Evolutionary conservation across 2,888 invertebrate genomes (phyloP).

Genomic region (Agrotis puta): DNA sequence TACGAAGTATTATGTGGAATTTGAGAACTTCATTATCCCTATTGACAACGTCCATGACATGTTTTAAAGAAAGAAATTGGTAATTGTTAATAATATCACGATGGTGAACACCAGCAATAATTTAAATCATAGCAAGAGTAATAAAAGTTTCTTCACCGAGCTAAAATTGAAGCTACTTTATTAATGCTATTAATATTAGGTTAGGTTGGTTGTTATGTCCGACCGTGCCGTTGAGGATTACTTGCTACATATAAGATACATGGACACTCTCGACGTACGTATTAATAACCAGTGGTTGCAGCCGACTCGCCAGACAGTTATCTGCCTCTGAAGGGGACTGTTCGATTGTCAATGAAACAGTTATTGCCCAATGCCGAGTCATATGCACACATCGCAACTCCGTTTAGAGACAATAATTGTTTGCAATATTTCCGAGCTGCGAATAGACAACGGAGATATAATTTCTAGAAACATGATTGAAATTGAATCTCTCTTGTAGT

Average conservation of each 20-base stretch:
- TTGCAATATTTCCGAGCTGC: constrained; percentile 27
- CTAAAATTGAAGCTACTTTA: constrained; percentile 5
- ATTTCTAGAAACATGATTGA: neutral
- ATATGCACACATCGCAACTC: constrained; percentile 58
- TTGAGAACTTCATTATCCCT: neutral
- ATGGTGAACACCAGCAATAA: neutral
- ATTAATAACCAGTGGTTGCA: constrained; percentile 54
- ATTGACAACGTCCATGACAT: neutral
- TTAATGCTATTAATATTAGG: constrained; percentile 12
- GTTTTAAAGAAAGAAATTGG: neutral
- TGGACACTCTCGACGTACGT: constrained; percentile 12
- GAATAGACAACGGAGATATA: neutral
- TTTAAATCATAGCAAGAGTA: neutral
- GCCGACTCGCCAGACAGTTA: constrained; percentile 71
- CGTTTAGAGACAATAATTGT: constrained; percentile 45
- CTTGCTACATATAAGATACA: constrained; percentile 17
- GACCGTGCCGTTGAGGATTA: constrained; percentile 31
- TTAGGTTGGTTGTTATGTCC: constrained; percentile 20
- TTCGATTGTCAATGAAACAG: constrained; percentile 74
- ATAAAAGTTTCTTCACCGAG: neutral
- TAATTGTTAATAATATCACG: too few species aligned
- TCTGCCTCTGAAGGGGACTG: constrained; percentile 70
- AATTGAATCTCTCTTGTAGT: neutral
- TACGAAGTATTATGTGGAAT: neutral
- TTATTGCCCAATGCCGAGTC: constrained; percentile 72